phyloP scores from a whole-genome alignment of 2,797 vertebrate genomes.

The Coregonus suidteri region DNA sequence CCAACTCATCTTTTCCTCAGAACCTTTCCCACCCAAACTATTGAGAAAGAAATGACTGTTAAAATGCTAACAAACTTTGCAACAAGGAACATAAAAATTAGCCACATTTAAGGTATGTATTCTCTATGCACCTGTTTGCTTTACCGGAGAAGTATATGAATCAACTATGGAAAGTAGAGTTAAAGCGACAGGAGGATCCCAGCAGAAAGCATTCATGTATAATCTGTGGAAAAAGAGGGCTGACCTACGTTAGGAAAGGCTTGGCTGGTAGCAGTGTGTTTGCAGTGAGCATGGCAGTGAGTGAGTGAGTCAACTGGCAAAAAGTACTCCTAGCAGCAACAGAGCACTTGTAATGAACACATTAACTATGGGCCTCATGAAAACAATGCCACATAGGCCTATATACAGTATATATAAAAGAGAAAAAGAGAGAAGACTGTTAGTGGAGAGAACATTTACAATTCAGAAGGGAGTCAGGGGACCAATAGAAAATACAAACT shows the following conservation, averaged over 20 bases:
- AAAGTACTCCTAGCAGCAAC: conserved; percentile 24
- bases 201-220: conserved; percentile 10
- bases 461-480: too few species aligned
- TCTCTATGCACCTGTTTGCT: background rate
- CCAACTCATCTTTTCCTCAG: background rate
- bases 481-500: too few species aligned
- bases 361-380: conserved; percentile 28
- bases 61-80: background rate
- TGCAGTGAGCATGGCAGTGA: background rate
- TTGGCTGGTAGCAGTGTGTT: background rate
- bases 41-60: background rate
- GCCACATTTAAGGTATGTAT: background rate
- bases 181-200: conserved; percentile 14
- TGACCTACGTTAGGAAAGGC: background rate
- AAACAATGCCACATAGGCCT: conserved; percentile 24
- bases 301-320: conserved; percentile 2
- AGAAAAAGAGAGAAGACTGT: conserved; percentile 6
- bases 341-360: conserved; percentile 38
- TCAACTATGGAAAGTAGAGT: conserved; percentile 18
- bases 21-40: background rate
- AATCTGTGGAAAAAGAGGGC: background rate
- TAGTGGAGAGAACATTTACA: background rate
- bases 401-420: conserved; percentile 1
- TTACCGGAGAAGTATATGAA: conserved; percentile 1
- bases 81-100: background rate